These are phyloP conservation scores for Steinernema hermaphroditum DNA, from an alignment of 2,888 invertebrate genomes.

Conservation along the genomic window DNA sequence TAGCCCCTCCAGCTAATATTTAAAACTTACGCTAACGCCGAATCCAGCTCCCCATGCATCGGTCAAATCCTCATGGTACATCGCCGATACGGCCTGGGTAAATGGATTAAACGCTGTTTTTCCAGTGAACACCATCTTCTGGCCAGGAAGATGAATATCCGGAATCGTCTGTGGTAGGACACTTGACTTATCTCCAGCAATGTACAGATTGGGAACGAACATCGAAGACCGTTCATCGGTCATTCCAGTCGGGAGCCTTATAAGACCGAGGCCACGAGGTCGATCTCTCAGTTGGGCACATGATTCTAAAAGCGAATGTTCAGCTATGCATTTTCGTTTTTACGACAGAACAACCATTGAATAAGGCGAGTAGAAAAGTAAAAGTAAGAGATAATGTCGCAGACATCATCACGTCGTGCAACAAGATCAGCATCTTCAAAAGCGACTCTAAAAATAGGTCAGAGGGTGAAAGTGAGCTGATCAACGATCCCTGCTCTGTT, in stretches of 20 bases:
- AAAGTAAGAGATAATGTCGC: no score
- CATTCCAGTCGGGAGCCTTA: constrained; percentile 59
- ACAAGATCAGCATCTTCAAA: no score
- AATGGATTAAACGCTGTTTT: constrained; percentile 62
- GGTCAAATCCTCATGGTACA: constrained; percentile 58
- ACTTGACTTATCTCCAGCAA: constrained; percentile 59
- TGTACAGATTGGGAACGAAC: constrained; percentile 57
- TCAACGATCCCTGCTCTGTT: no score
- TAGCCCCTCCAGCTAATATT: no score
- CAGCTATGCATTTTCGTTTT: no score
- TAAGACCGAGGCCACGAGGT: constrained; percentile 54
- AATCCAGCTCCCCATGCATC: constrained; percentile 60
- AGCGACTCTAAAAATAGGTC: no score
- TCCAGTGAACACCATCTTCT: constrained; percentile 51
- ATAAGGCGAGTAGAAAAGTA: no score
- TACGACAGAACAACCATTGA: no score
- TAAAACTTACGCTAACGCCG: constrained; percentile 54
- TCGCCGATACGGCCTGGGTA: constrained; percentile 55
- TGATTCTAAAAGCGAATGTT: no score
- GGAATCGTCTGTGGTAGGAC: constrained; percentile 54
- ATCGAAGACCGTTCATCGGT: constrained; percentile 58
- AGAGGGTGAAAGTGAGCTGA: no score
- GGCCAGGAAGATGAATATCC: constrained; percentile 55
- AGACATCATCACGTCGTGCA: no score
- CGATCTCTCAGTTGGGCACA: constrained; percentile 47